These are phyloP conservation scores for Drosophila tani DNA, from an alignment of 1,140 invertebrate species.

Conservation along the genomic window DNA sequence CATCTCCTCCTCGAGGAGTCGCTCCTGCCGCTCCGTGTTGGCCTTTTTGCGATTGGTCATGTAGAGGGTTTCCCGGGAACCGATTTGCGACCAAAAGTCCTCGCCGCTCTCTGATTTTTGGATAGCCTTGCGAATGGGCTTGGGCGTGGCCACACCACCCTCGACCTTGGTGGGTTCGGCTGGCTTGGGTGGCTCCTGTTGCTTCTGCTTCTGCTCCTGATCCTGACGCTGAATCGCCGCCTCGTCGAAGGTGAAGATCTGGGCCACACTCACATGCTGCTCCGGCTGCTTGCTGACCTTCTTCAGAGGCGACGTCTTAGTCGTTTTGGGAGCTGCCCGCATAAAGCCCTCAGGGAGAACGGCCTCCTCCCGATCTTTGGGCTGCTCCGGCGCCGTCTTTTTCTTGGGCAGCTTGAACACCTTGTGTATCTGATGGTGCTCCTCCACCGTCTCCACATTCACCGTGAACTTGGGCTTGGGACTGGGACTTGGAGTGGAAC, in stretches of 20 bases:
- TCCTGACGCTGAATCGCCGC: conserved; percentile 49
- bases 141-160: conserved; percentile 67
- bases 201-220: conserved; percentile 3
- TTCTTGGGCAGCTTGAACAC: conserved; percentile 82
- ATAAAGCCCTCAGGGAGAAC: conserved; percentile 74
- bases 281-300: conserved; percentile 30
- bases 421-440: conserved; percentile 77
- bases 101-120: conserved; percentile 81
- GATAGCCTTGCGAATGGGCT: conserved; percentile 62
- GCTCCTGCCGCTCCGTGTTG: conserved; percentile 51
- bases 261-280: conserved; percentile 53
- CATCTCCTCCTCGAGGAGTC: conserved; percentile 32
- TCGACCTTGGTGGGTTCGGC: conserved; percentile 26
- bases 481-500: conserved; percentile 35
- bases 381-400: conserved; percentile 48
- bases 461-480: conserved; percentile 75
- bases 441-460: conserved; percentile 77
- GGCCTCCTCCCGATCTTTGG: background rate
- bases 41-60: conserved; percentile 81
- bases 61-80: conserved; percentile 78
- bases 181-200: background rate
- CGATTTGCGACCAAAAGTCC: conserved; percentile 83
- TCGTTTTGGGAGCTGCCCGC: conserved; percentile 61
- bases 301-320: conserved; percentile 68
- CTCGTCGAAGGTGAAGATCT: conserved; percentile 78